Percentiles rank a stretch among this genome's conserved stretches.
These are phyloP conservation scores for Rhagoletis pomonella DNA, from an alignment of 1,140 invertebrate species.

Conservation along the genomic window DNA sequence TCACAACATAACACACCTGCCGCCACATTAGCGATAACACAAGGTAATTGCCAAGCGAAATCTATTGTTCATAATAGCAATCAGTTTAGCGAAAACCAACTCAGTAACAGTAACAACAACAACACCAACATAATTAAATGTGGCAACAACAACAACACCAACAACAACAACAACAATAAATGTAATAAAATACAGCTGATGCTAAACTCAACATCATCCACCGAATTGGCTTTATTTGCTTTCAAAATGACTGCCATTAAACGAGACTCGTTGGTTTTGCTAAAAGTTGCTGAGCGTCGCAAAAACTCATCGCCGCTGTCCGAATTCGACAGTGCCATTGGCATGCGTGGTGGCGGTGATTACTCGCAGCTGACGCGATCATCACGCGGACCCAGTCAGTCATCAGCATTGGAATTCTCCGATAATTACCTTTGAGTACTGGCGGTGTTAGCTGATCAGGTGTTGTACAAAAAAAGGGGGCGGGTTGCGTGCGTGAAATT, in stretches of 20 bases:
- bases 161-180: conserved; percentile 57
- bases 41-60: conserved; percentile 79
- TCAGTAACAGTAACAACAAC: conserved; percentile 44
- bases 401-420: conserved; percentile 87
- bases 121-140: not conserved
- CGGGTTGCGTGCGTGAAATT: not conserved
- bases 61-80: conserved; percentile 1
- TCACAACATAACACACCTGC: conserved; percentile 66
- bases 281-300: conserved; percentile 9
- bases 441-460: not conserved
- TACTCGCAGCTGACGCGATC: conserved; percentile 78
- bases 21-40: conserved; percentile 74
- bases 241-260: conserved; percentile 26
- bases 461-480: not conserved
- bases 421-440: conserved; percentile 85
- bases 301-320: conserved; percentile 79
- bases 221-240: not conserved
- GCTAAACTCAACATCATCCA: conserved; percentile 75
- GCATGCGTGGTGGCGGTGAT: conserved; percentile 75
- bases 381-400: conserved; percentile 82
- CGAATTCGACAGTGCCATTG: conserved; percentile 84
- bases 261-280: conserved; percentile 47
- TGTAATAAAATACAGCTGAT: conserved; percentile 78
- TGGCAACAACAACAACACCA: conserved; percentile 32
- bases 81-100: conserved; percentile 11